These are phyloP conservation scores for Sylvicola cinctus DNA, from an alignment of 2,888 invertebrate genomes.

Conservation along the genomic window DNA sequence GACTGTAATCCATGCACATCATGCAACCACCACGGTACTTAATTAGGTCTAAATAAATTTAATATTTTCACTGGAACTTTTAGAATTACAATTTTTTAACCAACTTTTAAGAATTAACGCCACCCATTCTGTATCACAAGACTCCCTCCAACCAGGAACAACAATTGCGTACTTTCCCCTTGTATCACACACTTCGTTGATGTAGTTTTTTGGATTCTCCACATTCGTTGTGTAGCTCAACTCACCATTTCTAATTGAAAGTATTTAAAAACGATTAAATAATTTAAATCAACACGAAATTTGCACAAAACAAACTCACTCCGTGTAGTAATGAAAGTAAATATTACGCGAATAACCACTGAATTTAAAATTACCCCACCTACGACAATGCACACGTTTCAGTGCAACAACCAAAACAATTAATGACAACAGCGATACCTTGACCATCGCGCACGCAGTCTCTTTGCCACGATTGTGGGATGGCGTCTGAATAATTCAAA, in stretches of 20 bases:
- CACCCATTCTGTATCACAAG: constrained; percentile 18
- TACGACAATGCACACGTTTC: no score
- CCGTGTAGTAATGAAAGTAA: no score
- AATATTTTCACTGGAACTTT: neutral
- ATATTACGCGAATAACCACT: no score
- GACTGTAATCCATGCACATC: constrained; percentile 20
- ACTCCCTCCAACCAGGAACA: constrained; percentile 21
- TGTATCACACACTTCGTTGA: constrained; percentile 11
- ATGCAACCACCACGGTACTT: constrained; percentile 20
- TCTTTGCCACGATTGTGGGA: no score
- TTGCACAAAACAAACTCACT: no score
- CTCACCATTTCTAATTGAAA: constrained; percentile 7
- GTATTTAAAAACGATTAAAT: no score
- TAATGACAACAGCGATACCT: no score
- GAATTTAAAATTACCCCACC: no score
- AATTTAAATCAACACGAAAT: no score
- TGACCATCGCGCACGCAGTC: no score
- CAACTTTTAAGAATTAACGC: constrained; percentile 15
- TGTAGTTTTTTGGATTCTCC: constrained; percentile 6
- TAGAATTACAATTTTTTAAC: constrained; percentile 5
- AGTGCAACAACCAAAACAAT: no score
- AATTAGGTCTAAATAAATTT: constrained; percentile 14
- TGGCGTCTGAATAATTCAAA: no score
- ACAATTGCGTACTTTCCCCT: constrained; percentile 19
- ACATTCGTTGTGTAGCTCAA: constrained; percentile 6